phyloP scores from a whole-genome alignment of 2,113 vertebrate genomes.

The Maccullochella peelii region DNA sequence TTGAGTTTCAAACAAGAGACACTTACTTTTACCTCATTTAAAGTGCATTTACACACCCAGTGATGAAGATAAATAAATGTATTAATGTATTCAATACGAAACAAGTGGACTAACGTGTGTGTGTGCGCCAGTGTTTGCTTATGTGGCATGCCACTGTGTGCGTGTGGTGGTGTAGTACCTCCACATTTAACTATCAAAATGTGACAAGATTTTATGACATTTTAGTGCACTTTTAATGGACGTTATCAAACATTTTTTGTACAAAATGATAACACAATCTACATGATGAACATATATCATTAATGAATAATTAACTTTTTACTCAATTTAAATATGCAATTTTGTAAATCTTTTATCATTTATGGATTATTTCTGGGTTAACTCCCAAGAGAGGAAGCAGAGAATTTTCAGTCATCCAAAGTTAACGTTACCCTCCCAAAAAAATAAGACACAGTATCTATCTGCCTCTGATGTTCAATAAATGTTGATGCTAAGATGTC shows the following conservation, averaged over 20 bases:
- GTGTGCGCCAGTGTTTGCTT: neutral
- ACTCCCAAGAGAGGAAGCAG: neutral
- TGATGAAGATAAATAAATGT: slow-evolving; percentile 40
- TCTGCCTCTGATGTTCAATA: slow-evolving; percentile 4
- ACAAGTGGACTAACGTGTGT: neutral
- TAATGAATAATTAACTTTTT: neutral
- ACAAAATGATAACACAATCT: neutral
- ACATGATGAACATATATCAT: neutral
- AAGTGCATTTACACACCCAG: slow-evolving; percentile 47
- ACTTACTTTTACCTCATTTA: slow-evolving; percentile 54
- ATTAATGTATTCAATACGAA: slow-evolving; percentile 18
- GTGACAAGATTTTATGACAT: neutral
- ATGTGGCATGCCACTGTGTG: neutral
- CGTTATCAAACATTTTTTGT: too few relatives aligned
- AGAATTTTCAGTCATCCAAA: neutral
- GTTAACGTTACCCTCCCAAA: neutral
- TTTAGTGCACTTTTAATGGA: neutral
- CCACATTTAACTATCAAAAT: slow-evolving; percentile 4
- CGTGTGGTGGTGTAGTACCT: neutral
- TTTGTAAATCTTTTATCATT: neutral
- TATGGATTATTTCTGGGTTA: neutral
- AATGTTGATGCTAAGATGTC: slow-evolving; percentile 11
- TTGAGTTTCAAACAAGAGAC: slow-evolving; percentile 56
- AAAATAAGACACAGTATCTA: neutral
- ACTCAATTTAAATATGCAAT: neutral